phyloP scores from a whole-genome alignment of 2,797 vertebrate genomes.

The Eulemur albifrons region DNA sequence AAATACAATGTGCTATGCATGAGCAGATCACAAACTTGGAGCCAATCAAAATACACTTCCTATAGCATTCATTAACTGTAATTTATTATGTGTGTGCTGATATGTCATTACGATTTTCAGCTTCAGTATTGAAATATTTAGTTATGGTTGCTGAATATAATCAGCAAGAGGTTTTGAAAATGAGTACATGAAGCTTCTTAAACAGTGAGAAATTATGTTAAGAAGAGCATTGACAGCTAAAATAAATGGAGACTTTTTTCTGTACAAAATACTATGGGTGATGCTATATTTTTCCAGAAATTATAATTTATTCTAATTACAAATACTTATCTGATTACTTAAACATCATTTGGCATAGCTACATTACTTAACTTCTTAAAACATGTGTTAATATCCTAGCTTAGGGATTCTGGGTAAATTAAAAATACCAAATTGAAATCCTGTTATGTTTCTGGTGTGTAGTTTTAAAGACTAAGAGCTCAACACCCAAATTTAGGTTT shows the following conservation, averaged over 20 bases:
- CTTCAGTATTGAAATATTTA: slow-evolving; percentile 59
- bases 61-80: slow-evolving; percentile 52
- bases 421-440: not conserved
- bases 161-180: slow-evolving; percentile 61
- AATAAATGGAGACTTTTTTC: slow-evolving; percentile 37
- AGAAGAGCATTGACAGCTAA: slow-evolving; percentile 28
- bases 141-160: slow-evolving; percentile 59
- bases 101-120: slow-evolving; percentile 68
- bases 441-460: not conserved
- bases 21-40: slow-evolving; percentile 45
- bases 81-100: slow-evolving; percentile 42
- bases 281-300: slow-evolving; percentile 73
- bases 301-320: slow-evolving; percentile 70
- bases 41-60: not conserved
- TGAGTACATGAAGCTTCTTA: slow-evolving; percentile 49
- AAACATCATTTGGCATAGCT: slow-evolving; percentile 66
- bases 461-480: slow-evolving; percentile 42
- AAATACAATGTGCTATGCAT: not conserved
- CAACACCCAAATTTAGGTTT: slow-evolving; percentile 7
- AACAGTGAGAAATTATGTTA: slow-evolving; percentile 55
- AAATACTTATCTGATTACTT: slow-evolving; percentile 67
- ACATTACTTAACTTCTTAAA: slow-evolving; percentile 58
- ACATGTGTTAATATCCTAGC: slow-evolving; percentile 1
- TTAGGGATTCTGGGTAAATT: not conserved
- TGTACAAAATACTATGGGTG: slow-evolving; percentile 78